Evolutionary conservation across 2,113 vertebrate genomes (phyloP).

Genomic region (Glaucidium brasilianum): DNA sequence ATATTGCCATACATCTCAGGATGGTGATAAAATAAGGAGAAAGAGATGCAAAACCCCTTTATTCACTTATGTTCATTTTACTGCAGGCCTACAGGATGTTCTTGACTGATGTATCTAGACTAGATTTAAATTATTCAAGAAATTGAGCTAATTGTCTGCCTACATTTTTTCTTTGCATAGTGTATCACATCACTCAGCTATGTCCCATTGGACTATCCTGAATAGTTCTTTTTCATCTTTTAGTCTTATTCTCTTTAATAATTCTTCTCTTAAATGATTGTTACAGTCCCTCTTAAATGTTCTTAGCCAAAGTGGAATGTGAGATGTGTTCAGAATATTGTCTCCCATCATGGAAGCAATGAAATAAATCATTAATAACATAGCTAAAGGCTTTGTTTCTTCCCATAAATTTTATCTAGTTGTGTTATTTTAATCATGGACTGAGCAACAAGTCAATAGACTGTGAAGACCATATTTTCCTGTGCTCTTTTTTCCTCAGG

Average conservation of each 20-base stretch:
- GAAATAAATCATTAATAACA: neutral
- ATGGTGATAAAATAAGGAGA: neutral
- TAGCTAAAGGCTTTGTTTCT: neutral
- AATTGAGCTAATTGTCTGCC: neutral
- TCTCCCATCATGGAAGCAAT: neutral
- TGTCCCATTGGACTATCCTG: neutral
- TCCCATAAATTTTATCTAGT: neutral
- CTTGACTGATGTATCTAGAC: neutral
- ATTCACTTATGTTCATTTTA: neutral
- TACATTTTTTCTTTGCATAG: neutral
- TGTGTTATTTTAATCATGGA: neutral
- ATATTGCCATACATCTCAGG: neutral
- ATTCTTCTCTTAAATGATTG: neutral
- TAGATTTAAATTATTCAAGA: constrained; percentile 19
- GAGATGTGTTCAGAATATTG: neutral
- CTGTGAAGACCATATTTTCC: neutral
- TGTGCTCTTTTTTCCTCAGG: neutral
- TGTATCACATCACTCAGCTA: neutral
- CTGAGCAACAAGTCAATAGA: neutral
- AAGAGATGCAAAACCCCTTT: neutral
- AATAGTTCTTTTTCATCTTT: neutral
- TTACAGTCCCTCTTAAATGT: neutral
- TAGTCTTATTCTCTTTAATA: neutral
- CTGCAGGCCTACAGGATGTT: neutral
- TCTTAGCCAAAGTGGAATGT: neutral